Conservation (phyloP, 64 coral and sea anemone species). For the Montipora capricornis region DNA sequence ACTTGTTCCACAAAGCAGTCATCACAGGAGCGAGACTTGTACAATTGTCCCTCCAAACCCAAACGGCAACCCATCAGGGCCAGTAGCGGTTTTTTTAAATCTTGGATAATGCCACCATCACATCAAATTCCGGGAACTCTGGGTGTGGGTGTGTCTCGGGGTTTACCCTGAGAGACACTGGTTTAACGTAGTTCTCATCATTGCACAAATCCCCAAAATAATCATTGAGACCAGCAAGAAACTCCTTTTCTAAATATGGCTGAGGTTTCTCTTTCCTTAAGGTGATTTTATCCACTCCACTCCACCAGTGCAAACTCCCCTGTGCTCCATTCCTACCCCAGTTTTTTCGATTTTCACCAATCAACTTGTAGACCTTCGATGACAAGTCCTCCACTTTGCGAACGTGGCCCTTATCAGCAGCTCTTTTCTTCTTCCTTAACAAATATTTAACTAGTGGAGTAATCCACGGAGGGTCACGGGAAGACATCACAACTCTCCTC, state of each 20-base stretch:
- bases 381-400: too few species aligned
- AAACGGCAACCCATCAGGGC: slow-evolving; percentile 6
- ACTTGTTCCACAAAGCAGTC: not conserved
- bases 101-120: not conserved
- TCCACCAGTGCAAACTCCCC: too few species aligned
- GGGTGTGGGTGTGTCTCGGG: slow-evolving; percentile 13
- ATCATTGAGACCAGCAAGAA: slow-evolving; percentile 43
- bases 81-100: not conserved
- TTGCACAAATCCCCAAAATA: slow-evolving; percentile 23
- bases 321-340: not conserved
- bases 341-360: too few species aligned
- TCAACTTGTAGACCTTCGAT: too few species aligned
- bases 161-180: not conserved
- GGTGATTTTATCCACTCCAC: too few species aligned
- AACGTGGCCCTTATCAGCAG: too few species aligned
- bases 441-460: too few species aligned
- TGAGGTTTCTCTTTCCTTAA: not conserved
- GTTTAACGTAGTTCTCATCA: slow-evolving; percentile 28
- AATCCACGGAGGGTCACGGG: slow-evolving; percentile 12
- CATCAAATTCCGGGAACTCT: slow-evolving; percentile 6
- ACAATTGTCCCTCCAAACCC: not conserved
- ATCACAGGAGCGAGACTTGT: not conserved
- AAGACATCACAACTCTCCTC: slow-evolving; percentile 56
- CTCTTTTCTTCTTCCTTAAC: too few species aligned
- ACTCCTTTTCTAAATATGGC: slow-evolving; percentile 34